Percentiles rank a stretch among this genome's conserved stretches.
Evolutionary conservation across 2,113 vertebrate genomes (phyloP).

Genomic region (Calonectris borealis): DNA sequence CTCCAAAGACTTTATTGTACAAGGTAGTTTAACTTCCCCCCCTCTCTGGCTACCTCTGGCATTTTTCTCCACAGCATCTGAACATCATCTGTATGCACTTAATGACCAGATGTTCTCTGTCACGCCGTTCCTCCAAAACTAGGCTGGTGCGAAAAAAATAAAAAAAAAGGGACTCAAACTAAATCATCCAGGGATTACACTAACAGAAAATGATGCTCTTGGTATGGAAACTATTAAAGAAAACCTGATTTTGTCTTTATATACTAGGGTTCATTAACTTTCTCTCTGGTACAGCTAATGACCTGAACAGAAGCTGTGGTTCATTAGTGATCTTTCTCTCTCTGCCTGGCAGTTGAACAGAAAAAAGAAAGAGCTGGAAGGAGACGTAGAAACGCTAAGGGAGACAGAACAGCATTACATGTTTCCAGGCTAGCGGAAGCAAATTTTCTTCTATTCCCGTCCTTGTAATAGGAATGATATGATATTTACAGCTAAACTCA

Average conservation of each 20-base stretch:
- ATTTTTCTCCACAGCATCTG: slow-evolving; percentile 7
- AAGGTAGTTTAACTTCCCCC: neutral
- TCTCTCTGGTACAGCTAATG: slow-evolving; percentile 71
- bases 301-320: slow-evolving; percentile 70
- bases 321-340: slow-evolving; percentile 68
- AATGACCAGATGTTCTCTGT: slow-evolving; percentile 69
- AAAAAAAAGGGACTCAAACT: neutral
- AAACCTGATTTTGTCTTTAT: slow-evolving; percentile 73
- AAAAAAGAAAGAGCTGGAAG: slow-evolving; percentile 33
- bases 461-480: neutral
- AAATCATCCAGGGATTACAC: slow-evolving; percentile 65
- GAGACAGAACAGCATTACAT: neutral
- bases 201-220: slow-evolving; percentile 70
- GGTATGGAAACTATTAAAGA: slow-evolving; percentile 71
- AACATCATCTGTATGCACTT: slow-evolving; percentile 47
- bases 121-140: neutral
- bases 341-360: slow-evolving; percentile 61
- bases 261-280: slow-evolving; percentile 73
- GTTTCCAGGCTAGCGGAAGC: neutral
- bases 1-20: neutral
- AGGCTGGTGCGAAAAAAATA: neutral
- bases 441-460: neutral
- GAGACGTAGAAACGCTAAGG: slow-evolving; percentile 5
- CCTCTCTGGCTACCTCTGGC: neutral
- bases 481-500: neutral